Percentiles rank a stretch among this genome's conserved stretches.
These are phyloP conservation scores for Apodemus agrarius DNA, from an alignment of 2,797 vertebrate genomes.

Conservation along the genomic window DNA sequence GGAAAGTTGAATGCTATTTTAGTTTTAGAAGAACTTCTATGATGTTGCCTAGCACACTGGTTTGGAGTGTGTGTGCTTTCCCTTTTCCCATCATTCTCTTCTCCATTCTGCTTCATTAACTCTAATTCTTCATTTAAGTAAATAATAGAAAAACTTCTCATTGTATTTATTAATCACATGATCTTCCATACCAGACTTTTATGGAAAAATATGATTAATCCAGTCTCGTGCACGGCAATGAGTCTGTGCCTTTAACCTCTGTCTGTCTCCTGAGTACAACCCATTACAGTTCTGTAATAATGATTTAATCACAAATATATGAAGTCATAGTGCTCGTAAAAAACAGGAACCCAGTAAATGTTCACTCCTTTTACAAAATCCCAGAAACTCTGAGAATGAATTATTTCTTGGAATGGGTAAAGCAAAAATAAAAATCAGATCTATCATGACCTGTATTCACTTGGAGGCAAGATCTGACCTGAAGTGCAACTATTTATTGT, in stretches of 20 bases:
- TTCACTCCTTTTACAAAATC: not conserved
- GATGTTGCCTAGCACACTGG: rapidly evolving
- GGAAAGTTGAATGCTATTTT: not conserved
- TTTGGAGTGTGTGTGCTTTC: not conserved
- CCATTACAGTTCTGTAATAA: not conserved
- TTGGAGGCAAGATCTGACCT: not conserved
- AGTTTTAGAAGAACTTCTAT: not conserved
- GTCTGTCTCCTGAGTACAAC: not conserved
- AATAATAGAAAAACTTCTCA: not conserved
- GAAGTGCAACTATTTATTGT: not conserved
- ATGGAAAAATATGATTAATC: not conserved
- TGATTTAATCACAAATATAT: not conserved
- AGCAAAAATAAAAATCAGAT: not conserved
- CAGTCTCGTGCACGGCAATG: not conserved
- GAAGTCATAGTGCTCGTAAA: not conserved
- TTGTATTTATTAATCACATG: not conserved
- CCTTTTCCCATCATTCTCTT: not conserved
- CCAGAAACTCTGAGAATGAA: not conserved
- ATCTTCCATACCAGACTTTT: not conserved
- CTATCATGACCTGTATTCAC: not conserved
- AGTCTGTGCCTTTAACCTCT: not conserved
- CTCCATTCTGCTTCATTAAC: rapidly evolving
- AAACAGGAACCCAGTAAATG: not conserved
- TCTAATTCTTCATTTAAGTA: not conserved
- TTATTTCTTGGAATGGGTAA: conserved; percentile 5